Percentiles rank a stretch among this genome's conserved stretches.
Evolutionary conservation across 2,888 invertebrate genomes (phyloP).

Genomic region (Lottia scabra): DNA sequence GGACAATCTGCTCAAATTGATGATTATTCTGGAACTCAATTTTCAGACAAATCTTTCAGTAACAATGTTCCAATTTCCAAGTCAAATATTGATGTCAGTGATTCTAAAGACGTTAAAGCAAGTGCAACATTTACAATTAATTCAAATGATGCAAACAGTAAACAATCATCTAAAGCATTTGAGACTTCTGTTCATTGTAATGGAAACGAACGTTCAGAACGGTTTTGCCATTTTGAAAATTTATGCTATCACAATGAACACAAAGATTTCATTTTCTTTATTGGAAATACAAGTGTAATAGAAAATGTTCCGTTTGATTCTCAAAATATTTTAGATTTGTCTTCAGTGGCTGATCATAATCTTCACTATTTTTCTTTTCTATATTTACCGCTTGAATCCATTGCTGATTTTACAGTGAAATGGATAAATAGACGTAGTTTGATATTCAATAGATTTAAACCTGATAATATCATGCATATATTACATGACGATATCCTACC

Average conservation of each 20-base stretch:
- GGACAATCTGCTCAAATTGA: neutral
- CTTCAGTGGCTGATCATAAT: slow-evolving; percentile 69
- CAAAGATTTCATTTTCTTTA: slow-evolving; percentile 67
- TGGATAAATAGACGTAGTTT: slow-evolving; percentile 50
- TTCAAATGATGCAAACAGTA: neutral
- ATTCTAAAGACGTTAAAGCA: neutral
- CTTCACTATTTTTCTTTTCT: slow-evolving; percentile 59
- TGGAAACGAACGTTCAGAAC: slow-evolving; percentile 41
- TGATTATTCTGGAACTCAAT: neutral
- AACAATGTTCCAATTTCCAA: neutral
- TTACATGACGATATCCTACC: slow-evolving; percentile 73
- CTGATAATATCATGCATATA: slow-evolving; percentile 73
- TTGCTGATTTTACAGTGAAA: slow-evolving; percentile 38
- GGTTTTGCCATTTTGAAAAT: slow-evolving; percentile 68
- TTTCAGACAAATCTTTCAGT: neutral
- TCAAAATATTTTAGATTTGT: slow-evolving; percentile 61
- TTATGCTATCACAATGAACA: slow-evolving; percentile 67
- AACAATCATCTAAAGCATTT: slow-evolving; percentile 17
- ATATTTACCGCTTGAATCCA: slow-evolving; percentile 55
- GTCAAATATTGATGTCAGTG: neutral
- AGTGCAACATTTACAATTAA: neutral
- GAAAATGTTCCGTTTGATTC: slow-evolving; percentile 57
- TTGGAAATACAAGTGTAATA: slow-evolving; percentile 55
- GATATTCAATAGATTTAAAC: slow-evolving; percentile 70
- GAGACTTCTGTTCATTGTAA: slow-evolving; percentile 55